phyloP scores from a whole-genome alignment of 2,888 invertebrate genomes.

The Lymantria monacha region DNA sequence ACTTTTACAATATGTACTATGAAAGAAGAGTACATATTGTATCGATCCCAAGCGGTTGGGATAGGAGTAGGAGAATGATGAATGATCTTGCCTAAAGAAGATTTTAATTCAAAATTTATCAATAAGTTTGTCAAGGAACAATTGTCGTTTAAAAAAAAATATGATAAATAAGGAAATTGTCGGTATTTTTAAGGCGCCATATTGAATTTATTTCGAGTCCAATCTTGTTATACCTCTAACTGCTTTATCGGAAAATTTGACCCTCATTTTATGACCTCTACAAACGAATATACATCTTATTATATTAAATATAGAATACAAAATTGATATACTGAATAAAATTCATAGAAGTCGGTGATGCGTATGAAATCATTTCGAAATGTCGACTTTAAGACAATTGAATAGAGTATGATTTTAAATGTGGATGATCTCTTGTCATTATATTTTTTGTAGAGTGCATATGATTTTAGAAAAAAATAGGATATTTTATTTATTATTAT shows the following conservation, averaged over 20 bases:
- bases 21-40: too few species aligned
- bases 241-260: slow-evolving; percentile 20
- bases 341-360: slow-evolving; percentile 14
- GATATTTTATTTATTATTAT: background rate
- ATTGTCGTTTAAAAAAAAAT: background rate
- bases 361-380: background rate
- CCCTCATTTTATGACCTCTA: slow-evolving; percentile 9
- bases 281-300: slow-evolving; percentile 2
- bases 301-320: accelerated
- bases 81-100: too few species aligned
- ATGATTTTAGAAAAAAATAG: slow-evolving; percentile 2
- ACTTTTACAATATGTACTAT: too few species aligned
- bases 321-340: background rate
- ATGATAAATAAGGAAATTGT: background rate
- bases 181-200: slow-evolving; percentile 5
- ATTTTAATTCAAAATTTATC: too few species aligned
- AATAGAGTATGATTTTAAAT: slow-evolving; percentile 12
- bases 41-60: too few species aligned
- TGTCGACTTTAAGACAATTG: background rate
- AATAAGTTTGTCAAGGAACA: too few species aligned
- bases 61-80: too few species aligned
- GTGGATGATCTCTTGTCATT: slow-evolving; percentile 18
- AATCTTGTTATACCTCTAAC: slow-evolving; percentile 23
- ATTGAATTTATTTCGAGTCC: slow-evolving; percentile 27
- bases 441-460: slow-evolving; percentile 6